These are phyloP conservation scores for human (Homo sapiens) DNA, from an alignment of 2,113 vertebrate species.

Conservation along the genomic window DNA sequence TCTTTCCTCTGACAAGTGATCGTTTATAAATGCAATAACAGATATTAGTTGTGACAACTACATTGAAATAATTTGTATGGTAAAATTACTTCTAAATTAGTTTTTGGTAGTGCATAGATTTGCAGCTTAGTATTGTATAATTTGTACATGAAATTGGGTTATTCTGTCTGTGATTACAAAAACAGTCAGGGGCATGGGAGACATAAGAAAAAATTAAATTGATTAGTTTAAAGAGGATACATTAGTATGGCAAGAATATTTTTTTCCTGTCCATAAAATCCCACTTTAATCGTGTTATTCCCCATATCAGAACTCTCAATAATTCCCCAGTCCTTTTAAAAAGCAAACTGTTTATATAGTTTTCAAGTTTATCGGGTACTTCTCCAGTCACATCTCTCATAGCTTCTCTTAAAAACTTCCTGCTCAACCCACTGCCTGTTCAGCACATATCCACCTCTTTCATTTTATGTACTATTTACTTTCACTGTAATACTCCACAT, in stretches of 20 bases:
- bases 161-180: not conserved
- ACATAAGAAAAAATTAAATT: not conserved
- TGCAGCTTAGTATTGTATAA: constrained; percentile 29
- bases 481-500: not conserved
- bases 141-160: constrained; percentile 4
- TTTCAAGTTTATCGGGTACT: not conserved
- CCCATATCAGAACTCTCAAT: not conserved
- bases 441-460: not conserved
- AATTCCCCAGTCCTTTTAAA: not conserved
- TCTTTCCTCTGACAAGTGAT: constrained; percentile 61
- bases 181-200: not conserved
- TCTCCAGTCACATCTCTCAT: not conserved
- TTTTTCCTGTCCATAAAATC: not conserved
- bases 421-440: not conserved
- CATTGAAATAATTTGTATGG: constrained; percentile 50
- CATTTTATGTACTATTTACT: not conserved
- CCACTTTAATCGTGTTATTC: not conserved
- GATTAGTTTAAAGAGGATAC: not conserved
- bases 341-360: not conserved
- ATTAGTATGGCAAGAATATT: not conserved
- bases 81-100: constrained; percentile 64
- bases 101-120: constrained; percentile 12
- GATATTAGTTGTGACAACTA: constrained; percentile 59
- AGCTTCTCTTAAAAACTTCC: not conserved
- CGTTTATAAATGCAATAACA: constrained; percentile 45